These are phyloP conservation scores for Parasteatoda lunata DNA, from an alignment of 2,888 invertebrate species.

Conservation along the genomic window DNA sequence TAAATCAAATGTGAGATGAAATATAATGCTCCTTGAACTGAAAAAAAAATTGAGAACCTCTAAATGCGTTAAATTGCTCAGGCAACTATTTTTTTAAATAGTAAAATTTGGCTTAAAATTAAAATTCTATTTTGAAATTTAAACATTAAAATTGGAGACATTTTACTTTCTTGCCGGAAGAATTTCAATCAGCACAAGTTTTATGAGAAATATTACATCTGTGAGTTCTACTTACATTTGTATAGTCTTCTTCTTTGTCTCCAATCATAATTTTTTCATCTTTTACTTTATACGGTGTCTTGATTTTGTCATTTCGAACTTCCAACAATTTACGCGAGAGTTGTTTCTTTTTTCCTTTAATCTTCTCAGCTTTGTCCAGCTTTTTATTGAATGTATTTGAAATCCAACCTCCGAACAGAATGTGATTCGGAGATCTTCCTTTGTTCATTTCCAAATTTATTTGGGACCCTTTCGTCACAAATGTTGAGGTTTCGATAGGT, in stretches of 20 bases:
- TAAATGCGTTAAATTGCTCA: too few relatives aligned
- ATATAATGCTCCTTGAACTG: too few relatives aligned
- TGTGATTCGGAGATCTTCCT: background rate
- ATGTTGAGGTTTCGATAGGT: background rate
- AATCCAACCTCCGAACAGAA: background rate
- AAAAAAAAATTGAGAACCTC: too few relatives aligned
- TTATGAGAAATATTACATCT: too few relatives aligned
- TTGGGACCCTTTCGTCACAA: background rate
- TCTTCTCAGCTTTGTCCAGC: background rate
- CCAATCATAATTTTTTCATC: background rate
- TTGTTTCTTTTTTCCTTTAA: background rate
- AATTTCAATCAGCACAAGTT: too few relatives aligned
- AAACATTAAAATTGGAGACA: too few relatives aligned
- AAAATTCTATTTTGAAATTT: too few relatives aligned
- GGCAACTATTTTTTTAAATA: too few relatives aligned
- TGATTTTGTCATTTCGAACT: background rate
- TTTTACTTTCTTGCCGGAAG: too few relatives aligned
- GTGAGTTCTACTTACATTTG: background rate
- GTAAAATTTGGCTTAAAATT: too few relatives aligned
- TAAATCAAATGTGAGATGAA: too few relatives aligned
- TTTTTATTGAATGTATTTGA: background rate
- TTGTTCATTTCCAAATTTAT: background rate
- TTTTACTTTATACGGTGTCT: background rate
- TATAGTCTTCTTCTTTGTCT: background rate
- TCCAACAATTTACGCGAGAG: background rate